Evolutionary conservation across 2,888 invertebrate species (phyloP).

Genomic region (Sinohyriopsis cumingii): DNA sequence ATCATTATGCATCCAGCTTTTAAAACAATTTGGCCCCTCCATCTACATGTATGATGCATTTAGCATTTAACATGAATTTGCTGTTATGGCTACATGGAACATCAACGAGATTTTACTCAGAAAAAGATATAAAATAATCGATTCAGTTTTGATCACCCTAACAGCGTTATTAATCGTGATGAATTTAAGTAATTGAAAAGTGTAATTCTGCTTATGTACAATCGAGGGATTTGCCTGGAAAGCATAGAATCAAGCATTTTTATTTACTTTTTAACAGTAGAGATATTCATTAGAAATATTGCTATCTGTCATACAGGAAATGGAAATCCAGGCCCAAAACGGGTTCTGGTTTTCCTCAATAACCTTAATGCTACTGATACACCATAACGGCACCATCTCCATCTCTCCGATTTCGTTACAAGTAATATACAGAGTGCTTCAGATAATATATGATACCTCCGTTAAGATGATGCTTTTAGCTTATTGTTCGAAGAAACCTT

Average conservation of each 20-base stretch:
- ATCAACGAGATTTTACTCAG: constrained; percentile 50
- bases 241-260: constrained; percentile 23
- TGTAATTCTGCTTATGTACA: constrained; percentile 58
- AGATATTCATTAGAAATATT: constrained; percentile 30
- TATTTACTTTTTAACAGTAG: constrained; percentile 26
- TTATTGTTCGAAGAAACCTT: too few relatives aligned
- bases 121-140: constrained; percentile 54
- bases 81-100: constrained; percentile 48
- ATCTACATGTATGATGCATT: constrained; percentile 47
- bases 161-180: constrained; percentile 51
- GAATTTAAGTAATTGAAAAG: constrained; percentile 56
- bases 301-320: constrained; percentile 15
- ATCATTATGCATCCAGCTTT: constrained; percentile 21
- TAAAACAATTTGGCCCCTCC: constrained; percentile 45
- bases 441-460: too few relatives aligned
- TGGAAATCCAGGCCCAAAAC: constrained; percentile 3
- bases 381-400: too few relatives aligned
- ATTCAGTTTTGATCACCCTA: constrained; percentile 56
- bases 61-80: constrained; percentile 58
- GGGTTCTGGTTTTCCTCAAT: too few relatives aligned
- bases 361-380: too few relatives aligned
- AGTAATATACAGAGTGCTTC: too few relatives aligned
- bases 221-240: constrained; percentile 40
- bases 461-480: too few relatives aligned
- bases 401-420: too few relatives aligned